Conservation (phyloP, 2,113 vertebrate species). For the Heterochromis multidens region DNA sequence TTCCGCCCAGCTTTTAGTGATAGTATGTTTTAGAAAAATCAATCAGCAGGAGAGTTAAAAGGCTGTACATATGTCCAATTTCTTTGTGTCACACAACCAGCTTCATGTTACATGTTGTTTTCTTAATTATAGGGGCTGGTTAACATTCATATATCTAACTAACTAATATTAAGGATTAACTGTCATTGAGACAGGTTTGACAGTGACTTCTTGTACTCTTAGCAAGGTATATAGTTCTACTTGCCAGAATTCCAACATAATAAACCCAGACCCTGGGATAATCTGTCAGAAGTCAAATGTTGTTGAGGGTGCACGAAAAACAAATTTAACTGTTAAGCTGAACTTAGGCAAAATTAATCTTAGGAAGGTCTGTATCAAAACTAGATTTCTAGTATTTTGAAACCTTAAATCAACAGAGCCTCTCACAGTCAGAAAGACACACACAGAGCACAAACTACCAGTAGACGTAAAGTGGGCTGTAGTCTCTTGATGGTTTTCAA, state of each 20-base stretch:
- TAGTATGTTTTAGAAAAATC: conserved; percentile 29
- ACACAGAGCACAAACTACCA: background rate
- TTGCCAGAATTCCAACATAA: too few relatives aligned
- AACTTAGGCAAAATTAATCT: too few relatives aligned
- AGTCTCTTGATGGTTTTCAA: conserved; percentile 6
- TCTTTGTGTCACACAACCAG: background rate
- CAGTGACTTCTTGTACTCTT: too few relatives aligned
- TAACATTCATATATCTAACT: background rate
- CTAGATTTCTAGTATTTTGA: background rate
- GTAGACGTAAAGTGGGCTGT: background rate
- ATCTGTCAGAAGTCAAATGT: too few relatives aligned
- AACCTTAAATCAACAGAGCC: background rate
- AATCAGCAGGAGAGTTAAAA: conserved; percentile 12
- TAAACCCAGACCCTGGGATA: background rate
- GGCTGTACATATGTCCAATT: too few relatives aligned
- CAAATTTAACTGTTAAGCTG: too few relatives aligned
- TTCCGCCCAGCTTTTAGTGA: conserved; percentile 12
- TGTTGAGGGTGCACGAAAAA: too few relatives aligned
- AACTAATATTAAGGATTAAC: too few relatives aligned
- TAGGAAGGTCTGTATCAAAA: too few relatives aligned
- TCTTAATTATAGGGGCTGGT: background rate
- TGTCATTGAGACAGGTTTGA: too few relatives aligned
- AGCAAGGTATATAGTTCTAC: too few relatives aligned
- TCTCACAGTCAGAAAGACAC: background rate
- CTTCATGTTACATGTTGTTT: background rate